A percentile compares a stretch with the other conserved stretches of the same genome.
Conservation (phyloP, 2,113 vertebrate genomes). For the Corvus moneduloides region DNA sequence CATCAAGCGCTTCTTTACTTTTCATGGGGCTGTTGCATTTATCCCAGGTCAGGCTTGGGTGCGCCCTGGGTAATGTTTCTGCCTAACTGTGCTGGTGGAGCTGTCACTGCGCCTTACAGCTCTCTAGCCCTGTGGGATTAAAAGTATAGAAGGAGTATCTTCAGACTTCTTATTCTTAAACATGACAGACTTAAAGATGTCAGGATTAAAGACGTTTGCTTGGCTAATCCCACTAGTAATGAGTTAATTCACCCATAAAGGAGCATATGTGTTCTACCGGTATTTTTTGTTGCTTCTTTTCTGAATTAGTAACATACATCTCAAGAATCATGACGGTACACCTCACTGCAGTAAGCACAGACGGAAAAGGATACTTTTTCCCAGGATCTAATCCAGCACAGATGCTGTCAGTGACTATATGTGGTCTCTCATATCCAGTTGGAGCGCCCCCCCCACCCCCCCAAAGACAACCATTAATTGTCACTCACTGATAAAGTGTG, state of each 20-base stretch:
- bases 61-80: background rate
- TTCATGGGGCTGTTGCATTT: background rate
- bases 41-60: background rate
- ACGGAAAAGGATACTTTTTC: background rate
- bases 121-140: background rate
- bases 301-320: background rate
- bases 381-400: background rate
- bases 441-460: background rate
- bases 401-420: background rate
- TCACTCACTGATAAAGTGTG: background rate
- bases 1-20: background rate
- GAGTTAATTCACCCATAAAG: background rate
- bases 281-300: background rate
- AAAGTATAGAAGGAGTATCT: background rate
- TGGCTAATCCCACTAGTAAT: background rate
- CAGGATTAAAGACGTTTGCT: background rate
- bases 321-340: background rate
- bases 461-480: background rate
- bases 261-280: background rate
- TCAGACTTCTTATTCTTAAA: background rate
- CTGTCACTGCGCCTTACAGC: background rate
- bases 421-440: background rate
- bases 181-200: background rate
- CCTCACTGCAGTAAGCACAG: background rate
- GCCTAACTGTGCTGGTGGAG: background rate